Evolutionary conservation across 1,140 invertebrate genomes (phyloP).

Genomic region (Leptonema lineaticorne): DNA sequence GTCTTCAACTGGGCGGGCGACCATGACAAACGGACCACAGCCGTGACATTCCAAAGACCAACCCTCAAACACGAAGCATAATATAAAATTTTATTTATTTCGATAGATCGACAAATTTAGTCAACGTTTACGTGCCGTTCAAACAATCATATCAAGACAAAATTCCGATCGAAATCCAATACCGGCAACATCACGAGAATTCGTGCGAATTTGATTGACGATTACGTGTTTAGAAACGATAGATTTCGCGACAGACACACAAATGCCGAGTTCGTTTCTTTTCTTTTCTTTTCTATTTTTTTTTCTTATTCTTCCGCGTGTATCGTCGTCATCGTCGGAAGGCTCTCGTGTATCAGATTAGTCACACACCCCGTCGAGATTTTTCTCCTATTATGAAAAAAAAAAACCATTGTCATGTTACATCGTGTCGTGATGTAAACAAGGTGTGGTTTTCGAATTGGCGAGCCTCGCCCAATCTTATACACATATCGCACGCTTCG

Average conservation of each 20-base stretch:
- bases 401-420: too few species aligned
- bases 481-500: background rate
- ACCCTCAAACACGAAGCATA: background rate
- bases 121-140: background rate
- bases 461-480: background rate
- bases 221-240: too few species aligned
- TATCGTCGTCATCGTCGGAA: too few species aligned
- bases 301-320: background rate
- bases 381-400: background rate
- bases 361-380: background rate
- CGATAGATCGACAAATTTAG: background rate
- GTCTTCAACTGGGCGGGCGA: constrained; percentile 5
- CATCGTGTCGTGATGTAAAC: background rate
- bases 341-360: background rate
- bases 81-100: background rate
- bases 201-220: too few species aligned
- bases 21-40: constrained; percentile 15
- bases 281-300: too few species aligned
- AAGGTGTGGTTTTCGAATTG: background rate
- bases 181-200: too few species aligned
- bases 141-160: background rate
- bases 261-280: background rate
- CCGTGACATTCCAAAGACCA: constrained; percentile 17
- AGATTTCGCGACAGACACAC: too few species aligned
- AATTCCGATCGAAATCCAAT: too few species aligned